phyloP scores from a whole-genome alignment of 2,888 invertebrate genomes.

The Acrobasis consociella region DNA sequence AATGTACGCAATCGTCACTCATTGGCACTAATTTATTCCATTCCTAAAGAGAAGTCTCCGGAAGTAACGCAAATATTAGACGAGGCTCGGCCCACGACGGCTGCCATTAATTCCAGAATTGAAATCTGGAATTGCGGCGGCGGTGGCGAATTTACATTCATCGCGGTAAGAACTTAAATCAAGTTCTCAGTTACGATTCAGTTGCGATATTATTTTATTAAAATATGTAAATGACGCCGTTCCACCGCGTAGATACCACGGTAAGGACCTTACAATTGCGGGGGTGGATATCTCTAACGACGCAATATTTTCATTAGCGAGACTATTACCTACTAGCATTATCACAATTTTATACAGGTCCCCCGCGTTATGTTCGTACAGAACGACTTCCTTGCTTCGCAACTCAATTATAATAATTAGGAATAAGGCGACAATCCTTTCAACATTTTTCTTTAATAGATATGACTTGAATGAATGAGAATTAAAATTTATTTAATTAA shows the following conservation, averaged over 20 bases:
- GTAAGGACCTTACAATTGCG: conserved; percentile 73
- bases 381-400: conserved; percentile 30
- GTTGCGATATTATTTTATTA: conserved; percentile 83
- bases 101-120: conserved; percentile 82
- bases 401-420: conserved; percentile 18
- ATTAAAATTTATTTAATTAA: no score
- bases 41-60: conserved; percentile 73
- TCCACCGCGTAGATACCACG: conserved; percentile 69
- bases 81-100: conserved; percentile 73
- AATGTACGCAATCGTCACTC: conserved; percentile 43
- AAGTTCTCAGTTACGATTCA: conserved; percentile 83
- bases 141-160: conserved; percentile 81
- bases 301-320: conserved; percentile 77
- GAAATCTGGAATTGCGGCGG: conserved; percentile 81
- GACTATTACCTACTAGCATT: conserved; percentile 61
- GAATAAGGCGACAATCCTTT: conserved; percentile 7
- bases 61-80: conserved; percentile 82
- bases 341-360: conserved; percentile 59
- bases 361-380: conserved; percentile 42
- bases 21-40: conserved; percentile 77
- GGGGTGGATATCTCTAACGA: conserved; percentile 73
- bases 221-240: conserved; percentile 81
- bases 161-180: conserved; percentile 83
- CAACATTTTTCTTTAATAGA: not conserved
- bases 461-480: not conserved